Percentiles rank a stretch among this genome's conserved stretches.
Evolutionary conservation across 1,140 invertebrate genomes (phyloP).

Genomic region (Steinernema khuongi): DNA sequence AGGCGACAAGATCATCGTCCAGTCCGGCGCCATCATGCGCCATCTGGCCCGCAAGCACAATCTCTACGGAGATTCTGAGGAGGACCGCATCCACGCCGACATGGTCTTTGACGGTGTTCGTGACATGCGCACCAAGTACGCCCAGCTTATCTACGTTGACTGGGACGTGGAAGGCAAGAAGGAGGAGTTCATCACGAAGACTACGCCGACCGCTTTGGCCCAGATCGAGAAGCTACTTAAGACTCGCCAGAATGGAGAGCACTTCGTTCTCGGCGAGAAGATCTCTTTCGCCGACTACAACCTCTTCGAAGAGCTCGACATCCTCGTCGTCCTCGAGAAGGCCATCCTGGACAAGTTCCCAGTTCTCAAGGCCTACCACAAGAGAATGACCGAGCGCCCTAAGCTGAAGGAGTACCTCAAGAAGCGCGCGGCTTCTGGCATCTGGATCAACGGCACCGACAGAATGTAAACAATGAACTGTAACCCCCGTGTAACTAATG

Average conservation of each 20-base stretch:
- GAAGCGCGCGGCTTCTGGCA: neutral
- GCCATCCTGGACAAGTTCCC: conserved; percentile 52
- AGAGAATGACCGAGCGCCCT: conserved; percentile 14
- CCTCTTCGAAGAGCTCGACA: conserved; percentile 58
- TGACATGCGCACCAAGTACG: neutral
- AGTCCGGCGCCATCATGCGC: conserved; percentile 59
- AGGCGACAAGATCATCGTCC: conserved; percentile 48
- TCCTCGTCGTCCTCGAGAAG: conserved; percentile 45
- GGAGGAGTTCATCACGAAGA: conserved; percentile 46
- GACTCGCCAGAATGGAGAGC: conserved; percentile 31
- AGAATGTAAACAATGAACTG: conserved; percentile 51
- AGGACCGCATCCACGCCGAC: conserved; percentile 54
- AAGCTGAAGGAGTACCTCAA: neutral
- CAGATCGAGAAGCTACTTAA: conserved; percentile 41
- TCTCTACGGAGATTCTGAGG: conserved; percentile 38
- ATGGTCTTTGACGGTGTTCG: conserved; percentile 19
- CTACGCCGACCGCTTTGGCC: conserved; percentile 43
- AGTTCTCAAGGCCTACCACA: conserved; percentile 49
- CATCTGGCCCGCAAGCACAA: conserved; percentile 56
- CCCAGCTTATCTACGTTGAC: conserved; percentile 12
- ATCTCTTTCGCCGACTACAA: conserved; percentile 57
- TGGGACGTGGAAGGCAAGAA: conserved; percentile 51
- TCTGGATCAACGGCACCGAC: conserved; percentile 22
- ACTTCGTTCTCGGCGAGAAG: conserved; percentile 41
- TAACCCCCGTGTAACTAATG: too few species aligned